A percentile compares a stretch with the other conserved stretches of the same genome.
Evolutionary conservation across 2,888 invertebrate genomes (phyloP).

Genomic region (Scrobipalpa costella): DNA sequence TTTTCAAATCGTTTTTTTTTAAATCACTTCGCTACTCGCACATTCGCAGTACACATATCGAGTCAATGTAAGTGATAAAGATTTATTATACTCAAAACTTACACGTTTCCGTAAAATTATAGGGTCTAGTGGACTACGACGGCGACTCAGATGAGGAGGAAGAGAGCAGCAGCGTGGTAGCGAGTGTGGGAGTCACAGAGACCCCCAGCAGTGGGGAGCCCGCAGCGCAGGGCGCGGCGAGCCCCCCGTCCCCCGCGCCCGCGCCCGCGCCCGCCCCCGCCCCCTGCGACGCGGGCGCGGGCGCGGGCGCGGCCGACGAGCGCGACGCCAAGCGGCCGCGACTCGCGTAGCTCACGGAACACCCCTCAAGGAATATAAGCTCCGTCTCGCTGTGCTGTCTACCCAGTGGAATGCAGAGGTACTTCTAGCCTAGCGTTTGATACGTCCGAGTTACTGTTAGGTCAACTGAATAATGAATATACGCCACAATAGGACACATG

Average conservation of each 20-base stretch:
- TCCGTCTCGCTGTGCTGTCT: conserved; percentile 45
- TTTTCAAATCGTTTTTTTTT: no score
- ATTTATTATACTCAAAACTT: not conserved
- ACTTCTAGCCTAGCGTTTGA: conserved; percentile 4
- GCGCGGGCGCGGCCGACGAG: conserved; percentile 50
- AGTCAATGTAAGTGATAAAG: not conserved
- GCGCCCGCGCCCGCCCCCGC: conserved; percentile 41
- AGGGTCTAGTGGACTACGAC: conserved; percentile 98
- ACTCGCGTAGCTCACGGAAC: conserved; percentile 84
- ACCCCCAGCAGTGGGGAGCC: not conserved
- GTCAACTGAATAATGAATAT: not conserved
- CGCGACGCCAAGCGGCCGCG: conserved; percentile 87
- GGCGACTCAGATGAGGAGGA: conserved; percentile 98
- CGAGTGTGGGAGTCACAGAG: conserved; percentile 29
- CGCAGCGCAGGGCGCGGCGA: conserved; percentile 30
- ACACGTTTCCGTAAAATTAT: conserved; percentile 28
- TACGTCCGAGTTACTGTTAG: not conserved
- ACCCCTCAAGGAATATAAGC: conserved; percentile 69
- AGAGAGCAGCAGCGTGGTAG: conserved; percentile 66
- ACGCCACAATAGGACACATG: not conserved
- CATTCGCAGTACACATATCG: no score
- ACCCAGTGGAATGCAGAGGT: conserved; percentile 36
- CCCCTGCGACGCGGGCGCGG: no score
- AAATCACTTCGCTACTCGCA: no score
- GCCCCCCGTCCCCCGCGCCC: conserved; percentile 16